These are phyloP conservation scores for Andrena dorsata DNA, from an alignment of 2,888 invertebrate genomes.

Conservation along the genomic window DNA sequence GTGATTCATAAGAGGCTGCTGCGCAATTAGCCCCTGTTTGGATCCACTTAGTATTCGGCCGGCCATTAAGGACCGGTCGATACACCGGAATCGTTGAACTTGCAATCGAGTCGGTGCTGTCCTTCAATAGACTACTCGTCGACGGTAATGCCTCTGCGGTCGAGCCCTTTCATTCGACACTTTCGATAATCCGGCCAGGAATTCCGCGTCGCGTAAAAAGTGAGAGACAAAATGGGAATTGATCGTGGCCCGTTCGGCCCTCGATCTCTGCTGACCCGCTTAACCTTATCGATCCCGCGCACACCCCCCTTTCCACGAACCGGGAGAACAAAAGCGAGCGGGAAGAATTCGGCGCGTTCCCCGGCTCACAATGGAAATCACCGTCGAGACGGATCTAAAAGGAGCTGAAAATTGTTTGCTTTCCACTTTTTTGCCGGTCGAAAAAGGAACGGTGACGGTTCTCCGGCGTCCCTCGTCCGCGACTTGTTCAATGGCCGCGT, in stretches of 20 bases:
- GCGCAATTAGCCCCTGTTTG: constrained; percentile 71
- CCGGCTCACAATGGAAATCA: constrained; percentile 35
- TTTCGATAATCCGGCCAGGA: constrained; percentile 50
- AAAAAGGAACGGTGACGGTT: constrained; percentile 6
- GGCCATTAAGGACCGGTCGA: constrained; percentile 64
- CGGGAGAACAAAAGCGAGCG: background rate
- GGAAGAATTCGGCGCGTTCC: background rate
- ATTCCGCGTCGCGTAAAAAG: constrained; percentile 51
- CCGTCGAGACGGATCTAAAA: constrained; percentile 19
- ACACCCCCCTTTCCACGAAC: background rate
- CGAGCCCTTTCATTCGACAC: constrained; percentile 53
- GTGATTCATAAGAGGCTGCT: constrained; percentile 51
- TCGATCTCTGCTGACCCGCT: background rate
- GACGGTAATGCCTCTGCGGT: constrained; percentile 57
- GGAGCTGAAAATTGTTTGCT: constrained; percentile 35
- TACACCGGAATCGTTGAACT: constrained; percentile 63
- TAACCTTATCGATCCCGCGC: constrained; percentile 21
- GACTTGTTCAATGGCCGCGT: constrained; percentile 74
- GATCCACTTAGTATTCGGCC: constrained; percentile 66
- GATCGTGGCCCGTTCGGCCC: constrained; percentile 31
- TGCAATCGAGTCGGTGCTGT: constrained; percentile 57
- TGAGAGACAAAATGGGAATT: constrained; percentile 56
- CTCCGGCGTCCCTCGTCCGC: constrained; percentile 25
- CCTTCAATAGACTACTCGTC: constrained; percentile 44
- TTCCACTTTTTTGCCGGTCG: constrained; percentile 3